These are phyloP conservation scores for Thereva nobilitata DNA, from an alignment of 2,888 invertebrate genomes.

Conservation along the genomic window DNA sequence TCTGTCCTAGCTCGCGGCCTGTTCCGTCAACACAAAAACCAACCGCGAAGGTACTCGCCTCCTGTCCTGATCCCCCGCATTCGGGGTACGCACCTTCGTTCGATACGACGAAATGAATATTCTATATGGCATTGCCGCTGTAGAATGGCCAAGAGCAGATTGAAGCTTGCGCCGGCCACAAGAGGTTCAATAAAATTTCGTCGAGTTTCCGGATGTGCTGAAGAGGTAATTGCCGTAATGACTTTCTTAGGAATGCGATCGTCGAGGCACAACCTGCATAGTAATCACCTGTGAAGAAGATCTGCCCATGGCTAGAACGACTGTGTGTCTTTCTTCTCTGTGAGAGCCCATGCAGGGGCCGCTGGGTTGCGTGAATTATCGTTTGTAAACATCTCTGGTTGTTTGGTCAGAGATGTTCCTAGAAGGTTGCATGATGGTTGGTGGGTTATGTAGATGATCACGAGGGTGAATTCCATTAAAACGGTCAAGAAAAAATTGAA, in stretches of 20 bases:
- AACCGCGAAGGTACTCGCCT: background rate
- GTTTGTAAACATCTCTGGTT: constrained; percentile 21
- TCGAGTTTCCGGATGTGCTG: constrained; percentile 37
- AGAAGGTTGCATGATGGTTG: no score
- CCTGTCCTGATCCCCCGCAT: no score
- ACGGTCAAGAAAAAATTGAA: no score
- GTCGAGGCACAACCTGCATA: constrained; percentile 36
- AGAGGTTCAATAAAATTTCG: constrained; percentile 40
- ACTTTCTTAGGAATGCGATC: constrained; percentile 42
- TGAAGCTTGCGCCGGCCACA: constrained; percentile 5
- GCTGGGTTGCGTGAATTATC: constrained; percentile 37
- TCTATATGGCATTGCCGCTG: background rate
- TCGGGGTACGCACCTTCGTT: no score
- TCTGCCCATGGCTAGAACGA: constrained; percentile 16
- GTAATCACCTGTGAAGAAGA: constrained; percentile 32
- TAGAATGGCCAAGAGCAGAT: background rate
- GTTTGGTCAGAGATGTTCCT: no score
- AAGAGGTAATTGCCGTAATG: constrained; percentile 40
- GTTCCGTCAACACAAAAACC: background rate
- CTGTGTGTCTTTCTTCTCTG: background rate
- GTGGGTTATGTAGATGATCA: no score
- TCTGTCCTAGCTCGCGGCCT: constrained; percentile 8
- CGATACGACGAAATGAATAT: no score
- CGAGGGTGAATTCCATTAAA: no score
- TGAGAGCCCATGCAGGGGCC: constrained; percentile 39